phyloP scores from a whole-genome alignment of 2,113 vertebrate species.

The Grallaria varia region DNA sequence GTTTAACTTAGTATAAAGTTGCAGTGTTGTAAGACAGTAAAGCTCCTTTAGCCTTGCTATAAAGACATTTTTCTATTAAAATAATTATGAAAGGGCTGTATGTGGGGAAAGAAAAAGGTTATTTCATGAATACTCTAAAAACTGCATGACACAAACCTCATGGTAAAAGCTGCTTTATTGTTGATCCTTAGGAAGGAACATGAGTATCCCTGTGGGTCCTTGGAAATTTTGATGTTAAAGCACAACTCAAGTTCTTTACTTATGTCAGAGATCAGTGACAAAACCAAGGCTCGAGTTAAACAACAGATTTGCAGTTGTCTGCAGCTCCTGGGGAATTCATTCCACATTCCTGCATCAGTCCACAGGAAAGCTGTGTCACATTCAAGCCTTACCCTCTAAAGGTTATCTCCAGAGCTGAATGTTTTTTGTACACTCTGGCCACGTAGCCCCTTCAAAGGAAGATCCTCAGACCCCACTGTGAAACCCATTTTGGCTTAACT shows the following conservation, averaged over 20 bases:
- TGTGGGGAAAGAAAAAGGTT: not conserved
- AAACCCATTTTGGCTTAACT: not conserved
- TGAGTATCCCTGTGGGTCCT: not conserved
- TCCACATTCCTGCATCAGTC: not conserved
- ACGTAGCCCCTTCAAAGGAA: accelerated
- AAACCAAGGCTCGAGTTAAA: not conserved
- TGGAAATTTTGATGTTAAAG: not conserved
- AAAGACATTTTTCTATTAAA: not conserved
- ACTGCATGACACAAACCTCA: not conserved
- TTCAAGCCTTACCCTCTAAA: not conserved
- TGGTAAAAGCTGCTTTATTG: not conserved
- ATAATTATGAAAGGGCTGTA: not conserved
- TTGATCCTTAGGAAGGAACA: not conserved
- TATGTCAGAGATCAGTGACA: not conserved
- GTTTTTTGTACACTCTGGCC: not conserved
- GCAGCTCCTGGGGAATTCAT: not conserved
- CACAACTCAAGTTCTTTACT: not conserved
- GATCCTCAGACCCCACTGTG: too few relatives aligned
- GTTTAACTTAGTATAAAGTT: not conserved
- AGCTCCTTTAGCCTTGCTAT: not conserved
- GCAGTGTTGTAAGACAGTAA: not conserved
- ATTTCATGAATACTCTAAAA: not conserved
- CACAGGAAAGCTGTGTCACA: not conserved
- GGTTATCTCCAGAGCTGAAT: not conserved
- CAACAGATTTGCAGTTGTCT: not conserved